Evolutionary conservation across 2,888 invertebrate species (phyloP).

Genomic region (Euplexia lucipara): DNA sequence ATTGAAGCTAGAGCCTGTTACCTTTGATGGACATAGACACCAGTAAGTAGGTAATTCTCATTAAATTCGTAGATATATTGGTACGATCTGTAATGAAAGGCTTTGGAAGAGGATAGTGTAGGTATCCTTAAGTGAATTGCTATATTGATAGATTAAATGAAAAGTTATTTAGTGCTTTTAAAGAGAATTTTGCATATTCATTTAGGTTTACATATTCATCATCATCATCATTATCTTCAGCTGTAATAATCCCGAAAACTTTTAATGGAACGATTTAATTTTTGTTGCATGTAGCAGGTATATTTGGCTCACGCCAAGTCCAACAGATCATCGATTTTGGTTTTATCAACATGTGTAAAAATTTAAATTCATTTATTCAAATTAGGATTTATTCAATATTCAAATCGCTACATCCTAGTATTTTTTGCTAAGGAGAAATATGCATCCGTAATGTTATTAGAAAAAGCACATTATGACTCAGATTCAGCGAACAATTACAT

Average conservation of each 20-base stretch:
- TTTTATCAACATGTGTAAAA: not conserved
- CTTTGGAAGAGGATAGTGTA: slow-evolving; percentile 10
- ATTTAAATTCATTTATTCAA: too few species aligned
- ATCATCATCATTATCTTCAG: not conserved
- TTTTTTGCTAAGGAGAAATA: too few species aligned
- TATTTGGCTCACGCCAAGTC: not conserved
- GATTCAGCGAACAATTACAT: not conserved
- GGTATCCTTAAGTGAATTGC: slow-evolving; percentile 1
- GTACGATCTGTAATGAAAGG: slow-evolving; percentile 27
- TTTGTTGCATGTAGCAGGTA: not conserved
- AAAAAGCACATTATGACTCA: too few species aligned
- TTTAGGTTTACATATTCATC: not conserved
- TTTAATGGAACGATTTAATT: not conserved
- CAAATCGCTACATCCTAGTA: too few species aligned
- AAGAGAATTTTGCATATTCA: not conserved
- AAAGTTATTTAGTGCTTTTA: not conserved
- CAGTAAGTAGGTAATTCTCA: too few species aligned
- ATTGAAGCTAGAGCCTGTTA: slow-evolving; percentile 26
- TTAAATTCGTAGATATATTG: slow-evolving; percentile 27
- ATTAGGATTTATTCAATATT: too few species aligned
- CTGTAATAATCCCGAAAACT: not conserved
- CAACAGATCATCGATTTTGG: not conserved
- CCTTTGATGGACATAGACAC: slow-evolving; percentile 19
- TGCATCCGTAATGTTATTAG: too few species aligned
- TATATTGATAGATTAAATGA: slow-evolving; percentile 3